These are phyloP conservation scores for Tribolium madens DNA, from an alignment of 1,140 invertebrate species.

Conservation along the genomic window DNA sequence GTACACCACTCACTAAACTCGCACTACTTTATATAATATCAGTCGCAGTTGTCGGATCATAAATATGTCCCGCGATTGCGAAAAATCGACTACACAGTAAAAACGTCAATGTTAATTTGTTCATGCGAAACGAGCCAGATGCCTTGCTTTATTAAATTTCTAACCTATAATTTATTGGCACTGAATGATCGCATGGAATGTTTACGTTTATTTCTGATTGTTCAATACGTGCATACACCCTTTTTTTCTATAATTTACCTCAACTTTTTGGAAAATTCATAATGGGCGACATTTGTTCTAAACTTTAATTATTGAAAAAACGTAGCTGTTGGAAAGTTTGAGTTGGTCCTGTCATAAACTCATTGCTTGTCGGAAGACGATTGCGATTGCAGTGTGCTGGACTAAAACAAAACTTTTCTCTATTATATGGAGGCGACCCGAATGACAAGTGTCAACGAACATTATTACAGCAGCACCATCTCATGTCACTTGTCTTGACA, in stretches of 20 bases:
- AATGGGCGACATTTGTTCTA: neutral
- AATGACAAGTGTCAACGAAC: constrained; percentile 60
- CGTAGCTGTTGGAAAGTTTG: constrained; percentile 17
- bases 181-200: constrained; percentile 13
- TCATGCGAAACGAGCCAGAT: constrained; percentile 52
- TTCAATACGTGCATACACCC: neutral
- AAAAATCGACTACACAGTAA: constrained; percentile 47
- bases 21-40: constrained; percentile 42
- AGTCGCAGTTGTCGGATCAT: constrained; percentile 48
- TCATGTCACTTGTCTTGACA: constrained; percentile 57
- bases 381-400: constrained; percentile 33
- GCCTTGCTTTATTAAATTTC: constrained; percentile 55
- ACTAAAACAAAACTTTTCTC: constrained; percentile 60
- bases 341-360: constrained; percentile 16
- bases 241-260: neutral
- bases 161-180: constrained; percentile 40
- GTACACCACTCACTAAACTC: constrained; percentile 36
- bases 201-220: constrained; percentile 14
- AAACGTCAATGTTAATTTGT: constrained; percentile 57
- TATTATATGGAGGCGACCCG: constrained; percentile 57
- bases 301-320: constrained; percentile 19
- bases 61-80: constrained; percentile 45
- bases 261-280: constrained; percentile 2
- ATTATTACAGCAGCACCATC: constrained; percentile 58
- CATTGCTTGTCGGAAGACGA: constrained; percentile 36